A percentile compares a stretch with the other conserved stretches of the same genome.
Evolutionary conservation across 2,797 vertebrate genomes (phyloP).

Genomic region (Ctenopoma kingsleyae): DNA sequence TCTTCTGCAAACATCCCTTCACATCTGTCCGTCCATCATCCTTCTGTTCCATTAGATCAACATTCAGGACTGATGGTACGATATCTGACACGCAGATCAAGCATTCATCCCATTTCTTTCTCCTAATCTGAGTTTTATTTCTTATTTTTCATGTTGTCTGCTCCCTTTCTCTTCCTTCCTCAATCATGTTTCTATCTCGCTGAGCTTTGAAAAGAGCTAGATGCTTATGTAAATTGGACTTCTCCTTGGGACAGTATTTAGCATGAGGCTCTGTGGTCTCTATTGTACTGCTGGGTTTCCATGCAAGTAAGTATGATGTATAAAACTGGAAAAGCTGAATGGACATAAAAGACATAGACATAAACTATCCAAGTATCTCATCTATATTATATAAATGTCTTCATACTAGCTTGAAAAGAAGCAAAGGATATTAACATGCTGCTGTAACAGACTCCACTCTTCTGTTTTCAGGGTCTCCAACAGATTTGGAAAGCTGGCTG

Average conservation of each 20-base stretch:
- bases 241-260: background rate
- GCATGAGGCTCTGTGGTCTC: background rate
- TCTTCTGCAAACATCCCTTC: slow-evolving; percentile 20
- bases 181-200: background rate
- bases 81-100: background rate
- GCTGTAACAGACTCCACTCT: background rate
- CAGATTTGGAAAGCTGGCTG: slow-evolving; percentile 14
- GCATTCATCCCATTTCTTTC: slow-evolving; percentile 5
- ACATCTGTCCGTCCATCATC: background rate
- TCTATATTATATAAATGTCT: too few species aligned
- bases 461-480: background rate
- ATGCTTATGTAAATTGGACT: slow-evolving; percentile 16
- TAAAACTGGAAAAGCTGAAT: background rate
- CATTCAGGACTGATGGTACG: background rate
- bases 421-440: background rate
- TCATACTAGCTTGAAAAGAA: too few species aligned
- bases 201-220: slow-evolving; percentile 5
- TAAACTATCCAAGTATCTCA: background rate
- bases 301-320: background rate
- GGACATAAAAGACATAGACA: background rate
- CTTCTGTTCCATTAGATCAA: slow-evolving; percentile 6
- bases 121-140: background rate
- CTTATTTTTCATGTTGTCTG: slow-evolving; percentile 1
- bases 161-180: background rate
- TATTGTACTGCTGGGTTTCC: background rate